These are phyloP conservation scores for Camelus bactrianus DNA, from an alignment of 2,113 vertebrate species.

Conservation along the genomic window DNA sequence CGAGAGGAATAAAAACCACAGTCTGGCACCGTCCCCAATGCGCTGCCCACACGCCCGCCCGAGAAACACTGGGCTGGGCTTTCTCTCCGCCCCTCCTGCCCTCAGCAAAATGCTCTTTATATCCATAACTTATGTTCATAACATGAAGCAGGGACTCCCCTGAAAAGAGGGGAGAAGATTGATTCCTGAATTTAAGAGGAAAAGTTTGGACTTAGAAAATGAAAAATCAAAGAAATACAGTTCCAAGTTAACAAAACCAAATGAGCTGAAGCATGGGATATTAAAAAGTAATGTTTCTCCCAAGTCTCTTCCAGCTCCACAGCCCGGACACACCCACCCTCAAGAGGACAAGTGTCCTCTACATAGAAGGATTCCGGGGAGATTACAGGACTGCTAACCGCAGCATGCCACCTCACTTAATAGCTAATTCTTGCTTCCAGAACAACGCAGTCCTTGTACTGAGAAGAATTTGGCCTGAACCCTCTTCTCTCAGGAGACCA, in stretches of 20 bases:
- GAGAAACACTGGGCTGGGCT: neutral
- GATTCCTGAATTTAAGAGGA: neutral
- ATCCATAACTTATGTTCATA: neutral
- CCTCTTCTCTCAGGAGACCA: neutral
- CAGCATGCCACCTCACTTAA: neutral
- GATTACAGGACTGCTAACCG: neutral
- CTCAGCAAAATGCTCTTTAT: neutral
- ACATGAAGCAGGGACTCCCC: neutral
- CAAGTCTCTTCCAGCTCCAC: neutral
- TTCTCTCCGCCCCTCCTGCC: neutral
- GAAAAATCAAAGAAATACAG: neutral
- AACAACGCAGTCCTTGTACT: neutral
- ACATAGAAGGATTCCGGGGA: neutral
- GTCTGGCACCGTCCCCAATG: neutral
- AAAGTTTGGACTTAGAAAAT: neutral
- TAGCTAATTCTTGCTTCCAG: neutral
- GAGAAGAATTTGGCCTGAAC: neutral
- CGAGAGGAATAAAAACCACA: neutral
- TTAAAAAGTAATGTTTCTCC: neutral
- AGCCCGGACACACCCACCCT: neutral
- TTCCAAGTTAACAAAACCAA: neutral
- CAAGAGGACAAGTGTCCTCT: neutral
- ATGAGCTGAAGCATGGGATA: neutral
- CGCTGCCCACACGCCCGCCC: too few relatives aligned
- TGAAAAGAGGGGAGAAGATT: neutral